A percentile compares a stretch with the other conserved stretches of the same genome.
phyloP scores from a whole-genome alignment of 2,113 vertebrate species.

The Melanocharis versteri region DNA sequence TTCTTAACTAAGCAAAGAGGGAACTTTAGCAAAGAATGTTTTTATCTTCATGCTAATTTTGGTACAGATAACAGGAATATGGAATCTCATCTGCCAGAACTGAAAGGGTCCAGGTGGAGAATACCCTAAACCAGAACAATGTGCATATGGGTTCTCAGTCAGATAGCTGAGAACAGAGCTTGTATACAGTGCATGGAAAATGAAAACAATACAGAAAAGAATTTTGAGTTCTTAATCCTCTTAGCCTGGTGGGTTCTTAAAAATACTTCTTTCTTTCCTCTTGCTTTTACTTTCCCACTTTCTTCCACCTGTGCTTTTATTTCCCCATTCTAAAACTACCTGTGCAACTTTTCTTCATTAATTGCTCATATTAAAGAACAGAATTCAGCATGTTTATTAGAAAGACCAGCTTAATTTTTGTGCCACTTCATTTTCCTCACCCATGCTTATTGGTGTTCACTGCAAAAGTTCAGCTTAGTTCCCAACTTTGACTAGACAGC shows the following conservation, averaged over 20 bases:
- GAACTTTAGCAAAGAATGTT: not conserved
- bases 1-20: not conserved
- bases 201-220: not conserved
- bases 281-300: not conserved
- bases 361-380: not conserved
- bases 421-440: not conserved
- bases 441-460: rapidly evolving
- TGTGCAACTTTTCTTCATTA: not conserved
- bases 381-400: not conserved
- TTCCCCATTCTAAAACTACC: not conserved
- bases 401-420: not conserved
- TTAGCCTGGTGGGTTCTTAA: not conserved
- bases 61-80: not conserved
- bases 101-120: not conserved
- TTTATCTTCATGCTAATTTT: not conserved
- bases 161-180: not conserved
- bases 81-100: not conserved
- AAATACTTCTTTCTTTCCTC: not conserved
- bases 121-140: not conserved
- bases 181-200: not conserved
- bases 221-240: not conserved
- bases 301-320: not conserved
- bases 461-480: not conserved
- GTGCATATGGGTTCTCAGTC: not conserved
- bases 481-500: not conserved